A percentile compares a stretch with the other conserved stretches of the same genome.
Evolutionary conservation across 1,140 invertebrate genomes (phyloP).

Genomic region (Phymorhynchus buccinoides): DNA sequence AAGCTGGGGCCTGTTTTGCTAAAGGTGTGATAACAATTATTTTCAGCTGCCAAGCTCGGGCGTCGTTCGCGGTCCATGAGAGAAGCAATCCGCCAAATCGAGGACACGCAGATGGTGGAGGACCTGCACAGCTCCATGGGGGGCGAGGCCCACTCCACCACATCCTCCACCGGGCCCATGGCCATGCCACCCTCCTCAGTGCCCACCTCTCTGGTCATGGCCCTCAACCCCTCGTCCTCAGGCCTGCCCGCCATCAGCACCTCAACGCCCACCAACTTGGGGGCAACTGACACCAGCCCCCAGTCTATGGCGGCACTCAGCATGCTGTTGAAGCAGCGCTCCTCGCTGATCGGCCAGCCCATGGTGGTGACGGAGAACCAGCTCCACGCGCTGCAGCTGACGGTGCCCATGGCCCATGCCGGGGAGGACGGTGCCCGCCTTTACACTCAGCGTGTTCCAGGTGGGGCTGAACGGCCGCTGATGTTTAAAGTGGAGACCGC

Average conservation of each 20-base stretch:
- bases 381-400: constrained; percentile 45
- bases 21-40: not conserved
- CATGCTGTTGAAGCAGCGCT: constrained; percentile 61
- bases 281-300: constrained; percentile 28
- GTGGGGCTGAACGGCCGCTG: constrained; percentile 41
- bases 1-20: no score
- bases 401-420: constrained; percentile 7
- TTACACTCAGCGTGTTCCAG: not conserved
- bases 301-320: constrained; percentile 62
- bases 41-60: constrained; percentile 67
- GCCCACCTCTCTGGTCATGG: constrained; percentile 46
- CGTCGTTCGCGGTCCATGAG: constrained; percentile 72
- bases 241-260: not conserved
- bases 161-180: constrained; percentile 17
- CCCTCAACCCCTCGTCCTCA: not conserved
- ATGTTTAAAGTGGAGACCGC: constrained; percentile 48
- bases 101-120: constrained; percentile 72
- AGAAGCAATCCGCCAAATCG: constrained; percentile 71
- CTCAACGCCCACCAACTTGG: not conserved
- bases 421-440: not conserved
- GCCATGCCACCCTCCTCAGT: not conserved
- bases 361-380: constrained; percentile 45
- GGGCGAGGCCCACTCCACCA: constrained; percentile 64
- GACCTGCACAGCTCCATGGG: constrained; percentile 71
- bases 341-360: constrained; percentile 50